Evolutionary conservation across 2,888 invertebrate species (phyloP), one percentile per base, ranked within the genome.

Genomic region (Orthosia gothica): DNA sequence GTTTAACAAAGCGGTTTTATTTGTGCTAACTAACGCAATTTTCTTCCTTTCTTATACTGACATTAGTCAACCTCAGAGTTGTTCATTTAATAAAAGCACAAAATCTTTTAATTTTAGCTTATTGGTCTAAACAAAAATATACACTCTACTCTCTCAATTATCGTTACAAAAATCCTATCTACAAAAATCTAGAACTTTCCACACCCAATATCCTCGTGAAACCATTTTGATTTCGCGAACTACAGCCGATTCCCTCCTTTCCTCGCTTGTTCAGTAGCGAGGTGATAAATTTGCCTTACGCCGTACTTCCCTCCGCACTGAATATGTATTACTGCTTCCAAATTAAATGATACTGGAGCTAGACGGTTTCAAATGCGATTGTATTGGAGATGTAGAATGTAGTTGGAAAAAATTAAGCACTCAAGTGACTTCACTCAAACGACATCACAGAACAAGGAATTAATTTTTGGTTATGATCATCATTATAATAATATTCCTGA

Each of bases 251-350:
- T 84, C 70, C 67, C 77, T 68, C 80, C 63, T 81, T 68, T 81
- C 80, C 63, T 59, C 63, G 67, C 70, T 50, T 70, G 70, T 76
- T 78, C 70, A 76, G 61, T 66, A 66, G 63, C 64, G 63, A 57
- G 70, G 87, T 79, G 79, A 85, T 85, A 86, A 79, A 86, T 85
- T 81, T 74, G 75, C 66, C 70, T 75, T 65, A 70, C 75, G 61
- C 65, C 70, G 55, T 71, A 69, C 71, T 76, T 63, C 61, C 64
- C 61, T 84, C 63, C 79, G 61, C 61, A 64, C 74, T 85, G 84
- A 85, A 87, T 85, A 85, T 85, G 87, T 84, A 84, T 84, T 78
- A 86, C 76, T 82, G 66, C 72, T 84, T 61, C 79, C 82, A 84
- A 85, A 87, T 85, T 85, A 85, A 85, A 84, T 73, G 85, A 74